A percentile compares a stretch with the other conserved stretches of the same genome.
phyloP scores from a whole-genome alignment of 2,797 vertebrate species.

The Gambelia wislizenii region DNA sequence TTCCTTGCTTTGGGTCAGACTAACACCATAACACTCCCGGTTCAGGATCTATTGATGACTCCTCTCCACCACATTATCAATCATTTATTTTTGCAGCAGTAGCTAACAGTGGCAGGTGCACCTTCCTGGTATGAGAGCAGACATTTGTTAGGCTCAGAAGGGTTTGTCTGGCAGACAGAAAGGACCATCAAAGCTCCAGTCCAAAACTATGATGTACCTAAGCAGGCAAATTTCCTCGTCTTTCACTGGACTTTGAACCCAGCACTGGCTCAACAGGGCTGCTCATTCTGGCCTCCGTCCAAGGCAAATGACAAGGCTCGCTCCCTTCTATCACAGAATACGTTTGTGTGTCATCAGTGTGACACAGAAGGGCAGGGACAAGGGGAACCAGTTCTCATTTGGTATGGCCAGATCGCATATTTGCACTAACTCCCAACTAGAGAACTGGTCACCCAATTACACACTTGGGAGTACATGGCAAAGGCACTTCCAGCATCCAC shows the following conservation, averaged over 20 bases:
- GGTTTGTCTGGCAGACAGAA: background rate
- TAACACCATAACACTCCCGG: background rate
- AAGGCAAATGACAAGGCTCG: conserved; percentile 32
- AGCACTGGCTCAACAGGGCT: background rate
- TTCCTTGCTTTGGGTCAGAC: background rate
- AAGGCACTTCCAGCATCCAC: background rate
- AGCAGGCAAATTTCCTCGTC: background rate
- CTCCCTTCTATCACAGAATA: background rate
- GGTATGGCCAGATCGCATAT: conserved; percentile 18
- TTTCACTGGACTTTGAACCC: conserved; percentile 44
- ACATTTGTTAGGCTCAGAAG: background rate
- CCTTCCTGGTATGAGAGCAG: background rate
- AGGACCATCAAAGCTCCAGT: background rate
- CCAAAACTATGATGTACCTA: background rate
- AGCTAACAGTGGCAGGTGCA: background rate
- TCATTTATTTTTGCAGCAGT: background rate
- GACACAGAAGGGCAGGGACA: conserved; percentile 46
- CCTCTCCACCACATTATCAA: background rate
- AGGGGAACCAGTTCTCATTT: conserved; percentile 44
- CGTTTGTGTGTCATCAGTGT: conserved; percentile 31
- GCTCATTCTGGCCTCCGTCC: conserved; percentile 28
- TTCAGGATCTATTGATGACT: background rate
- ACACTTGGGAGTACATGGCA: background rate
- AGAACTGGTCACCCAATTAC: conserved; percentile 5
- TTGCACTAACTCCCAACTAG: conserved; percentile 8